Evolutionary conservation across 2,113 vertebrate genomes (phyloP).

Genomic region (Pelecanus crispus): DNA sequence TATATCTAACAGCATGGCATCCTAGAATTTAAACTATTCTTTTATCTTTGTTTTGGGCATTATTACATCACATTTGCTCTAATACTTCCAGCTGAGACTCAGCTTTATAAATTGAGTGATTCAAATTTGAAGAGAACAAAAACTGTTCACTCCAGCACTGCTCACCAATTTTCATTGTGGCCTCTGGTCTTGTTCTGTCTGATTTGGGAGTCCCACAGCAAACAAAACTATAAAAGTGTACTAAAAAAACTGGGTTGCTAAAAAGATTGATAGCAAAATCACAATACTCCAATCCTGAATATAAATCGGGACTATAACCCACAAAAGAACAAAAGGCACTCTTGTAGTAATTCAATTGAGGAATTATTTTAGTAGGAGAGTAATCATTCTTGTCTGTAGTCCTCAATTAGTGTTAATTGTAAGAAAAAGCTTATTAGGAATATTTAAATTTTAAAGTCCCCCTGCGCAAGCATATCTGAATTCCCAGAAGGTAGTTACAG

Average conservation of each 20-base stretch:
- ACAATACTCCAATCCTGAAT: not conserved
- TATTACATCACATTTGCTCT: not conserved
- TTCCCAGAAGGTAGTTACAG: not conserved
- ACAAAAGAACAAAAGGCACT: slow-evolving; percentile 15
- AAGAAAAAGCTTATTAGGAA: slow-evolving; percentile 38
- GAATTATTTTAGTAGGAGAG: not conserved
- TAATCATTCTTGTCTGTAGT: slow-evolving; percentile 30
- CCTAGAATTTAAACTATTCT: not conserved
- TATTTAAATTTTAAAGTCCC: slow-evolving; percentile 28
- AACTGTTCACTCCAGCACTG: not conserved
- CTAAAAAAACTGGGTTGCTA: not conserved
- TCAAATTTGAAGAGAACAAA: not conserved
- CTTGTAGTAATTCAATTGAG: not conserved
- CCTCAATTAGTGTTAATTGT: slow-evolving; percentile 24
- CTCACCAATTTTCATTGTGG: not conserved
- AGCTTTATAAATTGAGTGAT: not conserved
- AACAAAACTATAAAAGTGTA: not conserved
- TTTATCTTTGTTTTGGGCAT: not conserved
- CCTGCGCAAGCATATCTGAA: not conserved
- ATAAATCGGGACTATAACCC: not conserved
- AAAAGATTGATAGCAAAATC: not conserved
- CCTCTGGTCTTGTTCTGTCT: not conserved
- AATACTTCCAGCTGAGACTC: not conserved
- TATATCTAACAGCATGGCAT: not conserved
- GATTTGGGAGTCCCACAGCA: not conserved